A percentile compares a stretch with the other conserved stretches of the same genome.
These are phyloP conservation scores for Hyperoplus lanceolatus DNA, from an alignment of 2,797 vertebrate genomes.

Conservation along the genomic window DNA sequence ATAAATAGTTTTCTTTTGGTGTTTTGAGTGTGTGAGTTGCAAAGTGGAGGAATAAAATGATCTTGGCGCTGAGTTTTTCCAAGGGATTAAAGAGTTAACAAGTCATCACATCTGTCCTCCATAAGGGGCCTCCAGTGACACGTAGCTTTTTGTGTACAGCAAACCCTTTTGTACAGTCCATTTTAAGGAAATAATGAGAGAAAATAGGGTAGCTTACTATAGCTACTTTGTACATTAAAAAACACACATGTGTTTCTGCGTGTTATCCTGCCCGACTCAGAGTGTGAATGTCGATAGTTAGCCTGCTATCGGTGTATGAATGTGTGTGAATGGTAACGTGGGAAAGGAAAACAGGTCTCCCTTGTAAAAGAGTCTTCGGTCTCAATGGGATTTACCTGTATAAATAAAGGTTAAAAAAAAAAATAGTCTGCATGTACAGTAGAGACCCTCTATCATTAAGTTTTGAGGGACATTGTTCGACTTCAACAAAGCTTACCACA, in stretches of 20 bases:
- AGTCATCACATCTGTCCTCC: too few relatives aligned
- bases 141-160: background rate
- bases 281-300: too few relatives aligned
- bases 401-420: too few relatives aligned
- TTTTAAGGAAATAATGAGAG: background rate
- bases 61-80: background rate
- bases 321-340: too few relatives aligned
- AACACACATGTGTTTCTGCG: background rate
- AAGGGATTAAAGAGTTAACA: background rate
- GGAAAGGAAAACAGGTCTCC: too few relatives aligned
- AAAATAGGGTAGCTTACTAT: background rate
- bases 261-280: too few relatives aligned
- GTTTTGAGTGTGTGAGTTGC: background rate
- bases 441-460: conserved; percentile 12
- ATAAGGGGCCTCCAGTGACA: background rate
- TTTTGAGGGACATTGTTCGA: conserved; percentile 29
- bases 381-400: too few relatives aligned
- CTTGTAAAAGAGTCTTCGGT: too few relatives aligned
- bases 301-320: too few relatives aligned
- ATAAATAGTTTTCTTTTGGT: too few relatives aligned
- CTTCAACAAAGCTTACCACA: conserved; percentile 4
- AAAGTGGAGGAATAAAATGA: too few relatives aligned
- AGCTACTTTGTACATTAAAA: background rate
- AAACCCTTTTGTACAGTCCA: background rate
- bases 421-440: too few relatives aligned